Evolutionary conservation across 2,113 vertebrate species (phyloP).

Genomic region (Phyllostomus discolor): DNA sequence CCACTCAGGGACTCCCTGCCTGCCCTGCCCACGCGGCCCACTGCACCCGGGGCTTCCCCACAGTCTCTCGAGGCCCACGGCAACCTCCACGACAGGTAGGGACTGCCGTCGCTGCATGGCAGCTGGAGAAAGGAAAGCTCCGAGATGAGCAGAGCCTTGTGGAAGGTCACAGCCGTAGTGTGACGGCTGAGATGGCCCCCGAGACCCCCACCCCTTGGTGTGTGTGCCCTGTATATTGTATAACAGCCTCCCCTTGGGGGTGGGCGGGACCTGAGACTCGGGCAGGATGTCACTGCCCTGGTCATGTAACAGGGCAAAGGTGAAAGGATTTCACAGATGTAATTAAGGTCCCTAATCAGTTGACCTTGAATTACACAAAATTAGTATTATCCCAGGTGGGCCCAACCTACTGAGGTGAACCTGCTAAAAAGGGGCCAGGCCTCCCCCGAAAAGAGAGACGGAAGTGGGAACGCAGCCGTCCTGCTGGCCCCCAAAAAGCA

Average conservation of each 20-base stretch:
- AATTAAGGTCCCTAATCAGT: background rate
- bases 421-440: background rate
- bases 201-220: fast-evolving
- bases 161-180: fast-evolving
- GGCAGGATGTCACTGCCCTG: no score
- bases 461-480: background rate
- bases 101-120: fast-evolving
- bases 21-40: fast-evolving
- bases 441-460: background rate
- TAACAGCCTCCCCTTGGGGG: background rate
- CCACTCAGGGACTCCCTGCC: background rate
- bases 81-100: background rate
- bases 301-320: background rate
- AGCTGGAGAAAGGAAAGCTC: background rate
- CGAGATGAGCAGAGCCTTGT: no score
- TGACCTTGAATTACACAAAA: background rate
- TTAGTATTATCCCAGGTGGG: background rate
- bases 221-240: fast-evolving
- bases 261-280: background rate
- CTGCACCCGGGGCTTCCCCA: background rate
- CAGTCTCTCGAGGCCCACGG: fast-evolving
- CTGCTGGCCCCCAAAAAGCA: background rate
- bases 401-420: background rate
- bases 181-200: background rate
- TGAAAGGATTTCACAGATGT: background rate